Evolutionary conservation across 2,113 vertebrate genomes (phyloP), one percentile per base, ranked within the genome.

Genomic region (Erythrocercus mccallii): DNA sequence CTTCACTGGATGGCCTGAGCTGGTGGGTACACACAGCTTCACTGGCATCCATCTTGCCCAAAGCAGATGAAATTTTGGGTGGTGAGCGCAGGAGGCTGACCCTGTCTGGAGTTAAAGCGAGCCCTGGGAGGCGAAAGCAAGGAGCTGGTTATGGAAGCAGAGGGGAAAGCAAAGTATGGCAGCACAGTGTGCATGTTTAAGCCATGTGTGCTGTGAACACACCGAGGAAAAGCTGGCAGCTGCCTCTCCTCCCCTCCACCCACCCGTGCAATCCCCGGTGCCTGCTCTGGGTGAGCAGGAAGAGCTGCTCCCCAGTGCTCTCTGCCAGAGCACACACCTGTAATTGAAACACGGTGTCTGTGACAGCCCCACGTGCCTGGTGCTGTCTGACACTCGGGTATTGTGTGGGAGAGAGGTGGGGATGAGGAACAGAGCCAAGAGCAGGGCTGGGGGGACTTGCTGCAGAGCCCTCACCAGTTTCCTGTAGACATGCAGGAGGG

Each of bases 391-490:
- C 51, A 3, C 44, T 28, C 3, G 12, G 16, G 6, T n/a, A 53
- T 30, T 1, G 12, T 0, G 18, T 53, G 50, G 28, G 64, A 69
- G 47, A 19, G 22, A 48, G 42, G 15, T 11, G 86, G 5, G 33
- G 30, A 6, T n/a, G 47, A 35, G 62, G 23, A 76, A 4, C 16
- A 5, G 56, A 71, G 37, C 68, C 51, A 12, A 11, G 37, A 1
- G 19, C 22, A 18, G 50, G n/a, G 37, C n/a, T n/a, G 47, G 17
- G 12, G 12, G 24, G 11, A 6, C 6, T 64, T 50, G 57, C 57
- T 80, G 62, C 0, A 0, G 76, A 44, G 37, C 30, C 35, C 33
- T 47, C 38, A 1, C 44, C 0, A 0, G 14, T 6, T 56, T 31
- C 11, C 45, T 56, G 15, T 22, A 31, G 77, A n/a, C 1, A 0